Evolutionary conservation across 2,797 vertebrate species (phyloP).

Genomic region (Rhyacichthys aspro): DNA sequence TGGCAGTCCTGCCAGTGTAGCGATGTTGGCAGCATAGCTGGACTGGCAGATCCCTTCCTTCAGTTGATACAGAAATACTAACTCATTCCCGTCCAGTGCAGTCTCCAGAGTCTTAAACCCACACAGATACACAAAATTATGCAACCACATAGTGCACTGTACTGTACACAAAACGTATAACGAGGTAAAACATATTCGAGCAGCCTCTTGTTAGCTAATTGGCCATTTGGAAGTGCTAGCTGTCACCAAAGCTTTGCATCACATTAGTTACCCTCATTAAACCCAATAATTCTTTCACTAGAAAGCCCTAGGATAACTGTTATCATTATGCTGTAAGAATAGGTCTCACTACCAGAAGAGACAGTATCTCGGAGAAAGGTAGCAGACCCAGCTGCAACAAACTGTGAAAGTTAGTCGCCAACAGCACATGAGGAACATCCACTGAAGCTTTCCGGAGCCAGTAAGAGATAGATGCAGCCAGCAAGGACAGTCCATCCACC

Average conservation of each 20-base stretch:
- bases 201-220: conserved; percentile 16
- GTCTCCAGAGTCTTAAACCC: conserved; percentile 89
- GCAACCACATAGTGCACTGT: conserved; percentile 15
- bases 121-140: conserved; percentile 31
- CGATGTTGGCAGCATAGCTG: conserved; percentile 93
- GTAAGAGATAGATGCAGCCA: conserved; percentile 88
- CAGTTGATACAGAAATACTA: conserved; percentile 95
- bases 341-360: conserved; percentile 80
- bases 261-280: conserved; percentile 15
- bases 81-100: conserved; percentile 89
- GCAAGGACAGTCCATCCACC: conserved; percentile 92
- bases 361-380: conserved; percentile 83
- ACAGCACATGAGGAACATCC: conserved; percentile 87
- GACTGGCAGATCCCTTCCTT: conserved; percentile 89
- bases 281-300: conserved; percentile 4
- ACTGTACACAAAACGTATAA: conserved; percentile 20
- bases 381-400: conserved; percentile 89
- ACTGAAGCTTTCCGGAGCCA: conserved; percentile 83
- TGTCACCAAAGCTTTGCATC: conserved; percentile 20
- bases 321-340: conserved; percentile 1
- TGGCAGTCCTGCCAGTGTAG: conserved; percentile 90
- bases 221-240: conserved; percentile 17
- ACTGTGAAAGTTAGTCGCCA: conserved; percentile 96
- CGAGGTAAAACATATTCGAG: conserved; percentile 13
- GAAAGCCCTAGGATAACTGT: conserved; percentile 18